Evolutionary conservation across 2,888 invertebrate genomes (phyloP).

Genomic region (Hermaeophaga mercurialis): DNA sequence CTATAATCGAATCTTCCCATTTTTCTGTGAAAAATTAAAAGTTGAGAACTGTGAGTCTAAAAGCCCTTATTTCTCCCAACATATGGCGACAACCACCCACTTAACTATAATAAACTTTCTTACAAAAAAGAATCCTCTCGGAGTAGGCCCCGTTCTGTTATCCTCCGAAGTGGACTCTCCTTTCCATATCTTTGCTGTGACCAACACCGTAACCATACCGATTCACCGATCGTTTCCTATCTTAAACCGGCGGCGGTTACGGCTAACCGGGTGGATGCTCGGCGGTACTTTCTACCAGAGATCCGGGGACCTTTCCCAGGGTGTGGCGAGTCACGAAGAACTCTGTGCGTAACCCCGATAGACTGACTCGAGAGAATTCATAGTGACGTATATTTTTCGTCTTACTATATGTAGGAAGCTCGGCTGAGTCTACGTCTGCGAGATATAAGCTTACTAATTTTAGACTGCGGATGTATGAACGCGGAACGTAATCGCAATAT

Average conservation of each 20-base stretch:
- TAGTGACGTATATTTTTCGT: not conserved
- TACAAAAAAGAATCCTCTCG: slow-evolving; percentile 50
- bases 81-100: too few relatives aligned
- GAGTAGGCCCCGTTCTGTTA: slow-evolving; percentile 55
- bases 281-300: slow-evolving; percentile 60
- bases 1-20: too few relatives aligned
- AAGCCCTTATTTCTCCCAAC: too few relatives aligned
- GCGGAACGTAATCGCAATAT: too few relatives aligned
- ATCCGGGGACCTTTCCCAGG: slow-evolving; percentile 64
- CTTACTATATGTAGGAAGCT: not conserved
- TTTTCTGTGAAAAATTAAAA: too few relatives aligned
- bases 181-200: slow-evolving; percentile 52
- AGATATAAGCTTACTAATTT: not conserved
- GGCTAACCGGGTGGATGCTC: slow-evolving; percentile 53
- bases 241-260: slow-evolving; percentile 49
- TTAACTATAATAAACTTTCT: too few relatives aligned
- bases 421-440: not conserved
- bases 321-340: slow-evolving; percentile 53
- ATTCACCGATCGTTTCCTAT: slow-evolving; percentile 46
- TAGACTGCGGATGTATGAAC: too few relatives aligned
- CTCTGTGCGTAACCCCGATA: slow-evolving; percentile 57
- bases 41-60: too few relatives aligned
- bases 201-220: slow-evolving; percentile 50
- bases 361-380: slow-evolving; percentile 54
- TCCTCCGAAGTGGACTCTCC: slow-evolving; percentile 40